Conservation (phyloP, 2,888 invertebrate species). For the Prenolepis imparis region DNA sequence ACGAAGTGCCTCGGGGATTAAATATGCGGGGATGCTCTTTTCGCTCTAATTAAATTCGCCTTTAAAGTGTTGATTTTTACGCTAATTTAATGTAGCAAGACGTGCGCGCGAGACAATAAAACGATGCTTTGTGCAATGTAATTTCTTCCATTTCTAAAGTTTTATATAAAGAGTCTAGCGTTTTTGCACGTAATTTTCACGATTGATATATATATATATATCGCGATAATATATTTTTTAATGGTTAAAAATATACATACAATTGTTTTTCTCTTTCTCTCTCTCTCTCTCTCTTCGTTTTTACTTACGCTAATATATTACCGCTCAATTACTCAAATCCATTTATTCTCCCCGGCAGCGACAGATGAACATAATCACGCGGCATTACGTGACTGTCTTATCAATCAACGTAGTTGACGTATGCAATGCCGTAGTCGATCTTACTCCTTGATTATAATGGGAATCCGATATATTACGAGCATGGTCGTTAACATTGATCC, state of each 20-base stretch:
- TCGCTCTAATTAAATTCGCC: conserved; percentile 29
- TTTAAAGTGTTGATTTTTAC: conserved; percentile 22
- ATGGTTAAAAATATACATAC: neutral
- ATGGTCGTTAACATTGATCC: conserved; percentile 52
- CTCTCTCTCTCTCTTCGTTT: neutral
- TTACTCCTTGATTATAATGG: conserved; percentile 52
- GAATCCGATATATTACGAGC: conserved; percentile 52
- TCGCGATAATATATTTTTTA: neutral
- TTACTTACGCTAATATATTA: neutral
- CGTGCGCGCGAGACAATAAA: neutral
- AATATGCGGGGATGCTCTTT: conserved; percentile 10
- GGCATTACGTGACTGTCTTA: conserved; percentile 50
- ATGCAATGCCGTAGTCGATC: conserved; percentile 33
- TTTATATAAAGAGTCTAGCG: neutral
- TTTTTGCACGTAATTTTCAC: neutral
- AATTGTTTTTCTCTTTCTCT: neutral
- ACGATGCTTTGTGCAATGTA: neutral
- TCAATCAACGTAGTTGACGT: conserved; percentile 49
- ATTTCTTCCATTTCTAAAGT: neutral
- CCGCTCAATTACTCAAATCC: conserved; percentile 9
- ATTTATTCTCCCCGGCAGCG: conserved; percentile 23
- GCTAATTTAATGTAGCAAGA: neutral
- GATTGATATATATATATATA: neutral
- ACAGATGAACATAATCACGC: conserved; percentile 35
- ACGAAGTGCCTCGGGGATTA: conserved; percentile 22